A percentile compares a stretch with the other conserved stretches of the same genome.
These are phyloP conservation scores for Aurelia sp. DNA, from an alignment of 30 jellyfish, hydroid and myxozoan genomes.

Conservation along the genomic window DNA sequence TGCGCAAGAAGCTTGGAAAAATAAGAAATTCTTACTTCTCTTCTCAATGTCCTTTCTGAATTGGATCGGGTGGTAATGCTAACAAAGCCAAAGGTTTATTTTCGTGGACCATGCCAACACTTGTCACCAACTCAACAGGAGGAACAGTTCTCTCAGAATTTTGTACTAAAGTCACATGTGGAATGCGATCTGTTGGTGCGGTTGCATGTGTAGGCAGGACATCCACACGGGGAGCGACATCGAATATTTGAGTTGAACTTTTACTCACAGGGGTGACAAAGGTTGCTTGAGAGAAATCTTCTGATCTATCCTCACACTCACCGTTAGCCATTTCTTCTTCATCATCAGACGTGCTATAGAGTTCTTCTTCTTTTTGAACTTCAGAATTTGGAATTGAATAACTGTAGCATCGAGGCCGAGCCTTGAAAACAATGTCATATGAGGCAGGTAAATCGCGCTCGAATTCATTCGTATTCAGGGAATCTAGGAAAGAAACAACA, in stretches of 20 bases:
- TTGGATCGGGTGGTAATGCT: background rate
- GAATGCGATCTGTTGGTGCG: background rate
- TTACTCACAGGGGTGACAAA: too few relatives aligned
- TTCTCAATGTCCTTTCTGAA: background rate
- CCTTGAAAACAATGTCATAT: constrained; percentile 84
- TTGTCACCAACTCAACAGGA: background rate
- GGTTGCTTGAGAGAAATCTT: too few relatives aligned
- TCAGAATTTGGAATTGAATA: constrained; percentile 60
- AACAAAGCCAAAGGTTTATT: background rate
- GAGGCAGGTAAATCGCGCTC: constrained; percentile 90
- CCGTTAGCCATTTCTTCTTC: too few relatives aligned
- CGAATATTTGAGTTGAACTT: too few relatives aligned
- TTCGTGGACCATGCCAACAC: constrained; percentile 11
- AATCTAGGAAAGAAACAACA: constrained; percentile 60
- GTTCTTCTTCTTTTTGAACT: constrained; percentile 81
- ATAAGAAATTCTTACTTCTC: background rate
- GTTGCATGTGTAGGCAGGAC: too few relatives aligned
- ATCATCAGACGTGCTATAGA: constrained; percentile 20
- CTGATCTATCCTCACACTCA: too few relatives aligned
- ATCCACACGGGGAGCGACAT: too few relatives aligned
- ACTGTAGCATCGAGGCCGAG: constrained; percentile 88
- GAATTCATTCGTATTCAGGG: constrained; percentile 95
- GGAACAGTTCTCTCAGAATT: background rate
- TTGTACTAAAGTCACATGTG: background rate
- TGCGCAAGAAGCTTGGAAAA: too few relatives aligned